Conservation (phyloP, 1,140 invertebrate genomes). For the Hormaphis cornu region DNA sequence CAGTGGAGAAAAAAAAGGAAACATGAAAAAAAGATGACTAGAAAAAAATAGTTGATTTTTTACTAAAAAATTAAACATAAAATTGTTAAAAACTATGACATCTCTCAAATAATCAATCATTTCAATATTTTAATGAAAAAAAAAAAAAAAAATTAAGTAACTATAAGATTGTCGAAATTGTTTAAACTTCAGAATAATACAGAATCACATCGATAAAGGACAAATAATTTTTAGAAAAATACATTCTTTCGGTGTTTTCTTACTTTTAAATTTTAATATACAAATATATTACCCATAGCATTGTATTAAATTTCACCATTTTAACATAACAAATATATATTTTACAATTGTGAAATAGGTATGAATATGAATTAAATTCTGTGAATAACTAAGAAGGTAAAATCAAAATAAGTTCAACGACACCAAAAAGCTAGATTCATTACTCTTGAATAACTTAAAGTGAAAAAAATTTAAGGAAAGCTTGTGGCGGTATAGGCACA, state of each 20-base stretch:
- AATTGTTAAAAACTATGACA: background rate
- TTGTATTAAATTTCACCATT: background rate
- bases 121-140: background rate
- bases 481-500: conserved; percentile 74
- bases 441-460: conserved; percentile 45
- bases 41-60: background rate
- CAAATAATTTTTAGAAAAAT: background rate
- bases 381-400: background rate
- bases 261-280: background rate
- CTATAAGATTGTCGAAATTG: background rate
- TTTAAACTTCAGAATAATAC: too few species aligned
- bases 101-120: background rate
- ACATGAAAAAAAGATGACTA: background rate
- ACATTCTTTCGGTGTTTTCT: background rate
- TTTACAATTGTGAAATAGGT: background rate
- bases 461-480: conserved; percentile 84
- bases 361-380: background rate
- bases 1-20: background rate
- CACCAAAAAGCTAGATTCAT: background rate
- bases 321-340: background rate
- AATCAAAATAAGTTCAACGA: background rate
- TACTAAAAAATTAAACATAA: background rate
- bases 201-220: too few species aligned
- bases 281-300: background rate
- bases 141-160: background rate